Evolutionary conservation across 2,888 invertebrate genomes (phyloP).

Genomic region (Standfussiana lucernea): DNA sequence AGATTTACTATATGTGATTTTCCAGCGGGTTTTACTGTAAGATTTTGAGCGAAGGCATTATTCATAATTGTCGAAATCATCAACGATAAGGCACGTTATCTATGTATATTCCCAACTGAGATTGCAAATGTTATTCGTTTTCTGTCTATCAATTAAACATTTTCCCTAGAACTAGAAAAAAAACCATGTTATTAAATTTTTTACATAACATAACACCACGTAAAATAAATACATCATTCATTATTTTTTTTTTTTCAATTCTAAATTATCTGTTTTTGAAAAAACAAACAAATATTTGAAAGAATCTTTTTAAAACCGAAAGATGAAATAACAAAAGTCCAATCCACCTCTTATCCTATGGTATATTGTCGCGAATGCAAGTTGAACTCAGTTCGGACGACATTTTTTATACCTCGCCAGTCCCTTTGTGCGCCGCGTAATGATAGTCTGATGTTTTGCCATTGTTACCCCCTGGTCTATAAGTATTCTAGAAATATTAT

Average conservation of each 20-base stretch:
- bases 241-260: too few relatives aligned
- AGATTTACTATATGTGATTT: too few relatives aligned
- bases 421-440: slow-evolving; percentile 60
- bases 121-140: neutral
- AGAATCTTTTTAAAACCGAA: neutral
- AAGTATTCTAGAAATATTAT: slow-evolving; percentile 16
- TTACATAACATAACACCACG: too few relatives aligned
- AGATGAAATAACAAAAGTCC: neutral
- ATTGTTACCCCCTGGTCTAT: slow-evolving; percentile 38
- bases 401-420: slow-evolving; percentile 64
- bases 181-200: neutral
- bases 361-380: slow-evolving; percentile 62
- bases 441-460: slow-evolving; percentile 61
- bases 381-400: slow-evolving; percentile 61
- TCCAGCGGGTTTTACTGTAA: too few relatives aligned
- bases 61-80: too few relatives aligned
- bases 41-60: too few relatives aligned
- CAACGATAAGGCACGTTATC: too few relatives aligned
- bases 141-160: neutral
- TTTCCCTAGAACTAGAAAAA: neutral
- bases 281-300: neutral
- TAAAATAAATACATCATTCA: too few relatives aligned
- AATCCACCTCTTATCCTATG: slow-evolving; percentile 41
- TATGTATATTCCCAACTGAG: neutral
- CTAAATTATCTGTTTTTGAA: too few relatives aligned